These are phyloP conservation scores for Papilio demoleus DNA, from an alignment of 2,888 invertebrate species.

Conservation along the genomic window DNA sequence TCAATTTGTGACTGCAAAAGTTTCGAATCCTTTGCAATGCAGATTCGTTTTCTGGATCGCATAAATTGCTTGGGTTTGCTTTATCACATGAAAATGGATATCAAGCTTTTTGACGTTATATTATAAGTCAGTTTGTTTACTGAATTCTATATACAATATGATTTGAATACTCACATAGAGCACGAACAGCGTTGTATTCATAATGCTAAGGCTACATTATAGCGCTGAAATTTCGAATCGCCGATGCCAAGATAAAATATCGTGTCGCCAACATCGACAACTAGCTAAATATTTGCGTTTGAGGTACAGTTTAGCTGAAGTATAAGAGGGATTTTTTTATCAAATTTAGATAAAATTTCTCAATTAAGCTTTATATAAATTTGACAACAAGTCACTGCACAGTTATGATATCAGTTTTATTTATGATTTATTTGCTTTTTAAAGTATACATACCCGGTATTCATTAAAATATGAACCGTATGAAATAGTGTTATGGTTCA, in stretches of 20 bases:
- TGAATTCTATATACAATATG: no score
- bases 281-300: no score
- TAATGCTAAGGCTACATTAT: no score
- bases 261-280: no score
- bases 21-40: slow-evolving; percentile 30
- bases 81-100: slow-evolving; percentile 21
- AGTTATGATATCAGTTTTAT: background rate
- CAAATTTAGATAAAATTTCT: no score
- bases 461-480: background rate
- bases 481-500: background rate
- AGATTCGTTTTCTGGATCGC: slow-evolving; percentile 17
- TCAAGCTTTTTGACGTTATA: background rate
- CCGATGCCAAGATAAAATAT: no score
- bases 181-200: no score
- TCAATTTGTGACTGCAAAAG: slow-evolving; percentile 24
- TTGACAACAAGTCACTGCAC: background rate
- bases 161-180: no score
- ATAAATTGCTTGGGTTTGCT: slow-evolving; percentile 13
- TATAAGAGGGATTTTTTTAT: no score
- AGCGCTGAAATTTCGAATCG: no score
- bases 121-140: background rate
- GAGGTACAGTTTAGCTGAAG: no score
- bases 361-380: background rate
- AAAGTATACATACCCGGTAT: background rate
- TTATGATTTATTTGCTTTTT: slow-evolving; percentile 1